Base-by-base conservation (phyloP, 92 coral and sea anemone species). In the Siderastrea siderea region DNA sequence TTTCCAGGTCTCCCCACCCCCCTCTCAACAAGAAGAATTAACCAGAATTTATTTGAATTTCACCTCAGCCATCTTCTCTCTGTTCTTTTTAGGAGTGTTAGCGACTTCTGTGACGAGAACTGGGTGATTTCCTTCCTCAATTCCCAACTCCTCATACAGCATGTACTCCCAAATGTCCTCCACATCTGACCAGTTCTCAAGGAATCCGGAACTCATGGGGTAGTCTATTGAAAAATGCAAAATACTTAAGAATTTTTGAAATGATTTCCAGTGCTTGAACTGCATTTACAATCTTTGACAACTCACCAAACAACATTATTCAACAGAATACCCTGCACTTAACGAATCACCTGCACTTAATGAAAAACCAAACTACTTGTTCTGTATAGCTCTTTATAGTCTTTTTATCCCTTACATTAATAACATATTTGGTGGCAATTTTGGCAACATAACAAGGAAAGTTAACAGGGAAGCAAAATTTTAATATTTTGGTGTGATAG, bases 11-110 rank as follows among this genome's bases (percentile, higher is more conserved):
- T 47, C 71, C 8, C 7, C 10, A 17, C 46, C 8, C 44, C 3
- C 6, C 6, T 6, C 62, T 44, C 50, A 26, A 57, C 7, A 14
- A 55, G 3, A 55, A 55, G 11, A 7, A 38, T 16, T 7, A 13
- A 10, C 38, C 38, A 26, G 38, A 26, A 26, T 64, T 38, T 38
- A 64, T 2, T 75, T 38, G 54, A 55, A 52, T 59, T 77, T 45
- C 68, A 98, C 99, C 97, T 98, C 96, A 46, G 98, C 95, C 45
- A 96, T 85, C 80, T 98, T 98, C 75, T 98, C 99, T 82, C 98
- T 92, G 84, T 95, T 91, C 83, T 80, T 94, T 90, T 71, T 85
- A 13, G 95, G 93, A 71, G 93, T 94, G 74, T 92, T 86, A 53
- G 95, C 96, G 51, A 96, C 80, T 63, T 98, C 98, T 59, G 99